These are phyloP conservation scores for Acyrthosiphon pisum DNA, from an alignment of 1,140 invertebrate species.

Conservation along the genomic window DNA sequence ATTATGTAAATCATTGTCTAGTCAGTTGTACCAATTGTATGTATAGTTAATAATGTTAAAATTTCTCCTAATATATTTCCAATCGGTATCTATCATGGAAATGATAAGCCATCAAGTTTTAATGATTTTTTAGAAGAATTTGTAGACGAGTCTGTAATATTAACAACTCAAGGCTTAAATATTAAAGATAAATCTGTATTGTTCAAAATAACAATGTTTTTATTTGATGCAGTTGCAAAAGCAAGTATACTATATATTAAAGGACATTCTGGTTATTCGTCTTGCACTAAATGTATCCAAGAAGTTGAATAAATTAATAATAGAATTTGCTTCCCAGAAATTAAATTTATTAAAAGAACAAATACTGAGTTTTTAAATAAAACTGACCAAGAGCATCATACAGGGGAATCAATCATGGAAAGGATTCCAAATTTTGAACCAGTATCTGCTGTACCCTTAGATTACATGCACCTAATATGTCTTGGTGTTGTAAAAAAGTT, in stretches of 20 bases:
- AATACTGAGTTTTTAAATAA: background rate
- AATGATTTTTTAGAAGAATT: background rate
- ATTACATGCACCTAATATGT: background rate
- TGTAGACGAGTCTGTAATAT: constrained; percentile 12
- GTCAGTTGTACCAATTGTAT: constrained; percentile 20
- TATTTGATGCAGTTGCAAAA: constrained; percentile 29
- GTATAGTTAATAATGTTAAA: constrained; percentile 1
- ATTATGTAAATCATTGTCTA: background rate
- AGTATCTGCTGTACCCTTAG: background rate
- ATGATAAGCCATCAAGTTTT: background rate
- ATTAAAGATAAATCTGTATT: background rate
- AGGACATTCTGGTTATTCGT: constrained; percentile 20
- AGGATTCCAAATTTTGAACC: background rate
- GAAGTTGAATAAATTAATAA: background rate
- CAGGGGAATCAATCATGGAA: background rate
- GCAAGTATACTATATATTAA: background rate
- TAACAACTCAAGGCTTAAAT: background rate
- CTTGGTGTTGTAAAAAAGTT: background rate
- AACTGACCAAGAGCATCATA: background rate
- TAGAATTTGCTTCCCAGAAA: background rate
- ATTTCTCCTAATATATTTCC: background rate
- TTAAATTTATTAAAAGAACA: background rate
- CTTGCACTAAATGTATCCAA: constrained; percentile 31
- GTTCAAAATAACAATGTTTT: constrained; percentile 19
- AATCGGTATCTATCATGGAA: constrained; percentile 2